These are phyloP conservation scores for Hemichromis elongatus DNA, from an alignment of 2,113 vertebrate species.

Conservation along the genomic window DNA sequence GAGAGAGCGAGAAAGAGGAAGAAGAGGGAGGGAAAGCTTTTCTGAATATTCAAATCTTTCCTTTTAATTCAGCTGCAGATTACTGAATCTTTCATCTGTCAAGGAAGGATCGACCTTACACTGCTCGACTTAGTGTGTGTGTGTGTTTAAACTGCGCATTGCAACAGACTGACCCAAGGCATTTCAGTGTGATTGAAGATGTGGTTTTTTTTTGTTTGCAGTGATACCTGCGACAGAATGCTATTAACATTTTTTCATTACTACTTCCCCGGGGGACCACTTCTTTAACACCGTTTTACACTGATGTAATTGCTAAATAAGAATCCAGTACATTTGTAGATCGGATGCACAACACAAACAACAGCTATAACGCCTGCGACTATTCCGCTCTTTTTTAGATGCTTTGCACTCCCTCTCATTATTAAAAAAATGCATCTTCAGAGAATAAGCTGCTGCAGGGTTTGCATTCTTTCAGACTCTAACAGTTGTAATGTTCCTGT, in stretches of 20 bases:
- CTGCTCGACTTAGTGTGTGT: not conserved
- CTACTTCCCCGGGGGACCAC: not conserved
- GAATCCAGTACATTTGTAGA: not conserved
- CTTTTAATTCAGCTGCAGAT: conserved; percentile 56
- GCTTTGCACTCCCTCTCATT: not conserved
- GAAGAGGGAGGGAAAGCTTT: not conserved
- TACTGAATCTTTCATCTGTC: conserved; percentile 53
- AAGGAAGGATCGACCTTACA: conserved; percentile 13
- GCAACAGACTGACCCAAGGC: not conserved
- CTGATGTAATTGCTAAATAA: not conserved
- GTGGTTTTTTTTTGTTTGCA: not conserved
- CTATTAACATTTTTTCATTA: not conserved
- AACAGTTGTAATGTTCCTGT: not conserved
- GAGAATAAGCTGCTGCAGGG: not conserved
- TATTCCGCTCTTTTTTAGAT: not conserved
- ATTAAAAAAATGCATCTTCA: not conserved
- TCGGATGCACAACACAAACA: not conserved
- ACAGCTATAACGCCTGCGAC: not conserved
- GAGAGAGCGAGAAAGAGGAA: not conserved
- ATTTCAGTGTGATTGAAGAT: not conserved
- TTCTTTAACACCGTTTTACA: not conserved
- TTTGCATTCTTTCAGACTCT: not conserved
- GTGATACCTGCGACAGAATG: not conserved
- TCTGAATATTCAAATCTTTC: conserved; percentile 57
- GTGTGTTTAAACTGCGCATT: not conserved